These are phyloP conservation scores for Stictonetta naevosa DNA, from an alignment of 2,113 vertebrate species.

Conservation along the genomic window DNA sequence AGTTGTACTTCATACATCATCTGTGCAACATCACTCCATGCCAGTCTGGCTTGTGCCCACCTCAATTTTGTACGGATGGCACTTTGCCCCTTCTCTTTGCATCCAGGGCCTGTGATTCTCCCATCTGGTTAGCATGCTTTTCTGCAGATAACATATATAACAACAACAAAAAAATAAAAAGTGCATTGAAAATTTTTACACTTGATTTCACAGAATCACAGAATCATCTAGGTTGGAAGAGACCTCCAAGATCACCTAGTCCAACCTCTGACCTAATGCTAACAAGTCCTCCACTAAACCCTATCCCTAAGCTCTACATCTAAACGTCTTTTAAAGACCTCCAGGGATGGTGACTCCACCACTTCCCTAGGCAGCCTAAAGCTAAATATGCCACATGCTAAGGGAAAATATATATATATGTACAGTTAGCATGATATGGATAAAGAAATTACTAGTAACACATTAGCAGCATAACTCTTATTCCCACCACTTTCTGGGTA, in stretches of 20 bases:
- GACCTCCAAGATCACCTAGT: too few relatives aligned
- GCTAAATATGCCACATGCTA: neutral
- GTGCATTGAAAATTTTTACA: neutral
- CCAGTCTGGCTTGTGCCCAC: neutral
- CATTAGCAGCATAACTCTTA: neutral
- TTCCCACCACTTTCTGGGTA: neutral
- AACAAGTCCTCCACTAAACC: too few relatives aligned
- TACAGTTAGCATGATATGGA: neutral
- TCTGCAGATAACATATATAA: neutral
- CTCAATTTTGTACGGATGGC: neutral
- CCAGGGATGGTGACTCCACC: too few relatives aligned
- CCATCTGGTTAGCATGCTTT: neutral
- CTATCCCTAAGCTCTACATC: too few relatives aligned
- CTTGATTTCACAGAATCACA: neutral
- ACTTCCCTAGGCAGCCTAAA: too few relatives aligned
- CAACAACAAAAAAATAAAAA: neutral
- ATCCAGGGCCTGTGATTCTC: neutral
- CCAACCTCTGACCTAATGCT: too few relatives aligned
- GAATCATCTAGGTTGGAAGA: neutral
- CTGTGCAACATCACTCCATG: rapidly evolving
- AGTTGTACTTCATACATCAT: neutral
- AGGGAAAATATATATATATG: neutral
- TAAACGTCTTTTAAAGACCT: too few relatives aligned
- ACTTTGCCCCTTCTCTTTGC: neutral
- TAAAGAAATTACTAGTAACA: neutral